These are phyloP conservation scores for Dendrocopos noguchii DNA, from an alignment of 2,113 vertebrate genomes.

Conservation along the genomic window DNA sequence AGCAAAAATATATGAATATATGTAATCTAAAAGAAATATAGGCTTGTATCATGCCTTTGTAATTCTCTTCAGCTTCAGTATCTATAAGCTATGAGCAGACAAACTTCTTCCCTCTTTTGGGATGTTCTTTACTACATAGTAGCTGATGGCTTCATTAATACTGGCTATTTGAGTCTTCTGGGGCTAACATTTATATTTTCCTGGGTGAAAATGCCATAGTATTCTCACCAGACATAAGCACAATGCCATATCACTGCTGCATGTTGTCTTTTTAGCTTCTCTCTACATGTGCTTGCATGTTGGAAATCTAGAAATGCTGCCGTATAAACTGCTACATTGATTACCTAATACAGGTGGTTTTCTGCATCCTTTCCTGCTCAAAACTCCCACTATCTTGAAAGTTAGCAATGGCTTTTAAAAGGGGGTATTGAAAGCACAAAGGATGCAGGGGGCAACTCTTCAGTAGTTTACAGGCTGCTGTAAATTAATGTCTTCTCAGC, in stretches of 20 bases:
- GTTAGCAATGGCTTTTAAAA: not conserved
- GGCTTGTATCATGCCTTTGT: conserved; percentile 50
- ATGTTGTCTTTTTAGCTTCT: conserved; percentile 20
- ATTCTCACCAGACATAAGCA: conserved; percentile 50
- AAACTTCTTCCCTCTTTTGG: conserved; percentile 1
- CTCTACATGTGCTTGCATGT: conserved; percentile 25
- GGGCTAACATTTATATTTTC: not conserved
- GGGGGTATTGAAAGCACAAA: conserved; percentile 1
- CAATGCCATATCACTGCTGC: conserved; percentile 38
- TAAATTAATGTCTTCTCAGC: conserved; percentile 46
- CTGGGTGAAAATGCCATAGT: conserved; percentile 16
- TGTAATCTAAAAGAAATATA: conserved; percentile 51
- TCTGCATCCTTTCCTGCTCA: not conserved
- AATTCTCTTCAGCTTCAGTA: conserved; percentile 47
- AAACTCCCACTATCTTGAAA: conserved; percentile 1
- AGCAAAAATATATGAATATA: conserved; percentile 35
- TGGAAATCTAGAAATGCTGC: conserved; percentile 32
- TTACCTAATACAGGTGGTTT: not conserved
- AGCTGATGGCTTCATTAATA: conserved; percentile 31
- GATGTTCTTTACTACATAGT: conserved; percentile 5
- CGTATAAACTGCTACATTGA: conserved; percentile 43
- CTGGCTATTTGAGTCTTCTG: conserved; percentile 29
- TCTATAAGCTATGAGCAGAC: not conserved
- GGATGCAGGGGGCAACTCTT: conserved; percentile 15
- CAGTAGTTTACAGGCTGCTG: conserved; percentile 49